Evolutionary conservation across 2,888 invertebrate genomes (phyloP).

Genomic region (Trypoxylon attenuatum): DNA sequence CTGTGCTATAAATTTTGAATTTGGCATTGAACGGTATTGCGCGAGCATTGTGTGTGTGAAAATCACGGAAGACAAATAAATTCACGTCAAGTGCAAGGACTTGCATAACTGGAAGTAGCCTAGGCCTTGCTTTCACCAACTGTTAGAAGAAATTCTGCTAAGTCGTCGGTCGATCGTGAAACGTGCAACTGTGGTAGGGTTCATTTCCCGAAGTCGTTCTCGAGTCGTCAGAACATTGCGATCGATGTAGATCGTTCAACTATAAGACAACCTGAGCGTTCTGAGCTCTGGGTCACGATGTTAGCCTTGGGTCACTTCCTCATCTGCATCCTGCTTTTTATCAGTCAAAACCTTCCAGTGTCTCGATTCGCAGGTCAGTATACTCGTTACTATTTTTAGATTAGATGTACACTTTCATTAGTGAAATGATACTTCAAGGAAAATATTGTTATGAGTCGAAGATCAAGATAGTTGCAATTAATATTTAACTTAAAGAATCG

Average conservation of each 20-base stretch:
- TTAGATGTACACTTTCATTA: too few relatives aligned
- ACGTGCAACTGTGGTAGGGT: conserved; percentile 29
- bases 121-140: conserved; percentile 56
- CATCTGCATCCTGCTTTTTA: background rate
- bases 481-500: too few relatives aligned
- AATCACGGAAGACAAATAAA: background rate
- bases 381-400: too few relatives aligned
- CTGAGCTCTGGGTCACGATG: background rate
- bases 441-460: too few relatives aligned
- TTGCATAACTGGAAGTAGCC: conserved; percentile 41
- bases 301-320: background rate
- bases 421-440: too few relatives aligned
- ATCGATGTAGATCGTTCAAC: conserved; percentile 22
- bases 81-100: conserved; percentile 22
- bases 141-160: conserved; percentile 24
- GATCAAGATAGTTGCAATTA: too few relatives aligned
- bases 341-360: background rate
- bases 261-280: background rate
- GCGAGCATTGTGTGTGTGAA: too few relatives aligned
- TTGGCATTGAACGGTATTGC: too few relatives aligned
- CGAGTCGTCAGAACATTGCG: conserved; percentile 7
- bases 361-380: background rate
- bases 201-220: conserved; percentile 29
- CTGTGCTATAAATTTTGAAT: too few relatives aligned
- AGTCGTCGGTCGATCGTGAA: conserved; percentile 41